Conservation (phyloP, 2,888 invertebrate species). For the Brachylomia viminalis region DNA sequence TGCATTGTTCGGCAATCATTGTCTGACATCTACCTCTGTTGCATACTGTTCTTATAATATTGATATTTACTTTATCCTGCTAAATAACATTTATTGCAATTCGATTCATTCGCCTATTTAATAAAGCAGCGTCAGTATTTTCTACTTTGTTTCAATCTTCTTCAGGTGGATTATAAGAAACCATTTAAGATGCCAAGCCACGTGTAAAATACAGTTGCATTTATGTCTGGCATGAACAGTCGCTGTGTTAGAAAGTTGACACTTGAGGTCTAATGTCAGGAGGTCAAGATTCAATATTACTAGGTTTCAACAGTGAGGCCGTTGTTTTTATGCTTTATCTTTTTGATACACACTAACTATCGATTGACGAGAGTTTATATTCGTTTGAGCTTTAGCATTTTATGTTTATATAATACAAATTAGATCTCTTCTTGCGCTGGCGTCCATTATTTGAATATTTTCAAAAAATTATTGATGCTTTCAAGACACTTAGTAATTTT, state of each 20-base stretch:
- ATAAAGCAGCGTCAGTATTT: background rate
- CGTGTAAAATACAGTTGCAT: constrained; percentile 23
- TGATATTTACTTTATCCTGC: background rate
- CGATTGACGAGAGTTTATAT: background rate
- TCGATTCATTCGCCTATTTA: background rate
- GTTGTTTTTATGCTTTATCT: constrained; percentile 16
- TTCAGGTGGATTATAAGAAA: background rate
- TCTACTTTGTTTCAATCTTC: background rate
- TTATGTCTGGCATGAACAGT: constrained; percentile 8
- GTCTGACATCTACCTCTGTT: background rate
- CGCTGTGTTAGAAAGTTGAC: constrained; percentile 56
- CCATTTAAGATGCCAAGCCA: background rate
- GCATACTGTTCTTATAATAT: background rate
- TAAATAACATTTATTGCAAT: background rate
- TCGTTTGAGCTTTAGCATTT: background rate
- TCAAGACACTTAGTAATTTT: background rate
- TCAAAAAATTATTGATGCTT: background rate
- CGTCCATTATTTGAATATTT: no score
- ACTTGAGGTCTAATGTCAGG: constrained; percentile 53
- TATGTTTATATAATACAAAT: background rate
- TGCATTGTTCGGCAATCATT: background rate
- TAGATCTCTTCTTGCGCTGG: background rate
- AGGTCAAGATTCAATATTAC: constrained; percentile 60
- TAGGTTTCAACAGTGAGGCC: constrained; percentile 36
- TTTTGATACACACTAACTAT: constrained; percentile 1